phyloP scores from a whole-genome alignment of 2,113 vertebrate genomes.

The Cygnus atratus region DNA sequence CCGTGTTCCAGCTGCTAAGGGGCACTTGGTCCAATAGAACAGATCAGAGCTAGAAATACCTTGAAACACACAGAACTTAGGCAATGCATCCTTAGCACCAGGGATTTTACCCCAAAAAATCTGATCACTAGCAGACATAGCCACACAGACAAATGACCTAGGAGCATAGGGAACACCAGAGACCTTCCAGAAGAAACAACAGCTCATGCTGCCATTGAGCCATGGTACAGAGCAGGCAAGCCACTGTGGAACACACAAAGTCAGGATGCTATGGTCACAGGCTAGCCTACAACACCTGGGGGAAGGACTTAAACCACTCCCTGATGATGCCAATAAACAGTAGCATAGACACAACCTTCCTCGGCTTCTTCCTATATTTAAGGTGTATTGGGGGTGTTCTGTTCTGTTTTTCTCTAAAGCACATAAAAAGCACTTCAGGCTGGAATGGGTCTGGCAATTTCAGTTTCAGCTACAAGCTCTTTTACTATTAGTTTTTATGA shows the following conservation, averaged over 20 bases:
- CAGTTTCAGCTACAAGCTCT: background rate
- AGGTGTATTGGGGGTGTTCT: background rate
- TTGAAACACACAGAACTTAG: rapidly evolving
- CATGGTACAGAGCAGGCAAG: background rate
- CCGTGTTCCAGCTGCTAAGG: background rate
- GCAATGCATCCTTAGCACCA: background rate
- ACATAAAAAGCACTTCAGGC: background rate
- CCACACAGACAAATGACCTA: background rate
- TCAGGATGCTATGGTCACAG: background rate
- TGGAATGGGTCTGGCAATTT: background rate
- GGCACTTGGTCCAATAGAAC: background rate
- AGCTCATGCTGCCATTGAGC: background rate
- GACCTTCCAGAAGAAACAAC: background rate
- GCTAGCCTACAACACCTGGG: background rate
- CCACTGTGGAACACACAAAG: background rate
- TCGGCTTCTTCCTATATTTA: background rate
- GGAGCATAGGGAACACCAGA: rapidly evolving
- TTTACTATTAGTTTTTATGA: slow-evolving; percentile 14
- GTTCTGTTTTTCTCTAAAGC: background rate
- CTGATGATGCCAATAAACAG: background rate
- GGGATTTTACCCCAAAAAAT: background rate
- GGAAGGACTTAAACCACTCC: background rate
- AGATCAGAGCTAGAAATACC: background rate
- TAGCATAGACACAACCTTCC: background rate
- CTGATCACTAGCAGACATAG: background rate